Percentiles rank a stretch among this genome's conserved stretches.
phyloP scores from a whole-genome alignment of 2,797 vertebrate species.

The Australoheros facetus region DNA sequence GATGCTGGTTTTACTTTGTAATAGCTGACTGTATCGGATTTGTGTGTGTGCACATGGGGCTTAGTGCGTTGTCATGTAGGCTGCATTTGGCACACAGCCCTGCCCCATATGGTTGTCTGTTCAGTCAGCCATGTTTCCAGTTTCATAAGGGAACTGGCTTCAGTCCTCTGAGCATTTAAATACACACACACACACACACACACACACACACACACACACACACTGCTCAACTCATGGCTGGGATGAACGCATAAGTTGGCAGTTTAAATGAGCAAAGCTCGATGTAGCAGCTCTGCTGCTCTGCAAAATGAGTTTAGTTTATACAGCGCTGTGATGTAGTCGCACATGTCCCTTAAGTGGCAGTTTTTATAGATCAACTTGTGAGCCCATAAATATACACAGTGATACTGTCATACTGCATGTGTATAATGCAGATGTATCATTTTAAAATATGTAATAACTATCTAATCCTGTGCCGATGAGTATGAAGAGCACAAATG shows the following conservation, averaged over 20 bases:
- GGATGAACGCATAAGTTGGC: conserved; percentile 39
- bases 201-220: neutral
- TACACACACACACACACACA: neutral
- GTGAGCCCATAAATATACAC: conserved; percentile 6
- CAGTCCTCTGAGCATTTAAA: conserved; percentile 50
- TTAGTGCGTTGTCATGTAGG: conserved; percentile 24
- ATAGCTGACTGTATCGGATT: neutral
- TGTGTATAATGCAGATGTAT: conserved; percentile 40
- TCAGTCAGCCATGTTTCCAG: conserved; percentile 54
- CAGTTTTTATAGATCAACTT: conserved; percentile 26
- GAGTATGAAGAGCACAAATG: conserved; percentile 2
- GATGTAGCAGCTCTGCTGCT: conserved; percentile 1
- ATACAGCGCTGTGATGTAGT: conserved; percentile 7
- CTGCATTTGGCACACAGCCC: conserved; percentile 47
- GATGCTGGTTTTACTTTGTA: conserved; percentile 20
- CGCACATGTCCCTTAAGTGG: conserved; percentile 1
- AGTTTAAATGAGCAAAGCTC: conserved; percentile 17
- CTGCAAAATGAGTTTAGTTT: conserved; percentile 6
- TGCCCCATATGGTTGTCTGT: conserved; percentile 61
- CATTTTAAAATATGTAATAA: neutral
- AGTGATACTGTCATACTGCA: conserved; percentile 48
- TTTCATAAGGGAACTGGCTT: conserved; percentile 44
- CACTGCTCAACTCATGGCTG: neutral
- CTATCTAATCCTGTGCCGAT: neutral
- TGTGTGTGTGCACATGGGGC: conserved; percentile 4